Percentiles rank a stretch among this genome's conserved stretches.
Evolutionary conservation across 2,888 invertebrate species (phyloP).

Genomic region (Cancer borealis): DNA sequence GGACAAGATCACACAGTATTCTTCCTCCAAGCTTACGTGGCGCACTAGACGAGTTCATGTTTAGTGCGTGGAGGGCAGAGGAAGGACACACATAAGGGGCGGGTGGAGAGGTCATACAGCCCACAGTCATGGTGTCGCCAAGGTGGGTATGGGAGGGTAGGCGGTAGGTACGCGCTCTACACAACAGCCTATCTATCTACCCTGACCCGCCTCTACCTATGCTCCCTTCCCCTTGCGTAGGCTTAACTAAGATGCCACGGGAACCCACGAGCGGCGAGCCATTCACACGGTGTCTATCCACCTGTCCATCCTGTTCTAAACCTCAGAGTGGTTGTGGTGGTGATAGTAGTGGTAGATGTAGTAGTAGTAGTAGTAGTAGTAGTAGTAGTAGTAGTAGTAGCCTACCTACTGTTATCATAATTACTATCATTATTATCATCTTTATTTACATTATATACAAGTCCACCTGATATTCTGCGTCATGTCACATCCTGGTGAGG

Average conservation of each 20-base stretch:
- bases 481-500: background rate
- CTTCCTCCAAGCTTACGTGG: background rate
- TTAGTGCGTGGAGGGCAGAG: background rate
- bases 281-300: conserved; percentile 5
- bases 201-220: background rate
- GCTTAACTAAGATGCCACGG: background rate
- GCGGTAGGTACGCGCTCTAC: background rate
- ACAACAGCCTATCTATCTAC: background rate
- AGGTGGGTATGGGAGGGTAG: background rate
- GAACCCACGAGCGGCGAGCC: background rate
- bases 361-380: background rate
- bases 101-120: background rate
- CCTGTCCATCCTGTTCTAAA: background rate
- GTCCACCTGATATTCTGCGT: background rate
- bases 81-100: background rate
- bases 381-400: background rate
- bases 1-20: background rate
- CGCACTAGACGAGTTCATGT: background rate
- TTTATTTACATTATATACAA: background rate
- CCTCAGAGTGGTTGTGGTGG: background rate
- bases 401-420: background rate
- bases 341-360: background rate
- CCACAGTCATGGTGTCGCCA: background rate
- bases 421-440: background rate
- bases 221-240: background rate